A percentile compares a stretch with the other conserved stretches of the same genome.
phyloP scores from a whole-genome alignment of 2,888 invertebrate species.

The Danaus chrysippus region DNA sequence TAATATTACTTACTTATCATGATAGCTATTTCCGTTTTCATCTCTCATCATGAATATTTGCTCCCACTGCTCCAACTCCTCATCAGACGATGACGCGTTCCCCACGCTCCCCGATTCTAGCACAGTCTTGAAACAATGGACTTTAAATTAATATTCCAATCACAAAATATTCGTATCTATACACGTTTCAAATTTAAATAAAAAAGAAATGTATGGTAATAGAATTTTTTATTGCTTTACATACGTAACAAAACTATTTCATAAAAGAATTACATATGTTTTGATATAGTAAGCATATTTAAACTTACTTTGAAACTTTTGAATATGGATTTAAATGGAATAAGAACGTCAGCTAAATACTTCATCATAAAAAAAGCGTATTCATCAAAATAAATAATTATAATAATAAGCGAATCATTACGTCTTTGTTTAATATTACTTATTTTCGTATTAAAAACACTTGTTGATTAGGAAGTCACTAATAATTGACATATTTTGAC shows the following conservation, averaged over 20 bases:
- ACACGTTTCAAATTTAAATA: background rate
- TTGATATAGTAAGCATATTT: background rate
- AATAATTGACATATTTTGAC: too few relatives aligned
- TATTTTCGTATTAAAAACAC: too few relatives aligned
- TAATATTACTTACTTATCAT: slow-evolving; percentile 68
- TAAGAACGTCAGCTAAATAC: background rate
- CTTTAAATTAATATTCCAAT: slow-evolving; percentile 16
- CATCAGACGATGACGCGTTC: slow-evolving; percentile 81
- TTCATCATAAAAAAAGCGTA: background rate
- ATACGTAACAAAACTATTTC: too few relatives aligned
- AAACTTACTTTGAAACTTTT: slow-evolving; percentile 9
- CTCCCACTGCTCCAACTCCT: slow-evolving; percentile 87
- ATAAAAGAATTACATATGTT: too few relatives aligned
- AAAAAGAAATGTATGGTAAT: too few relatives aligned
- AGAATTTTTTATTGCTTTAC: too few relatives aligned
- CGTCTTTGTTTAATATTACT: too few relatives aligned
- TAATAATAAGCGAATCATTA: background rate
- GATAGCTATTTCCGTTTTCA: slow-evolving; percentile 81
- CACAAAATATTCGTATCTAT: background rate
- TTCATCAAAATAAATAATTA: background rate
- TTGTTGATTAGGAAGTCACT: too few relatives aligned
- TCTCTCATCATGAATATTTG: slow-evolving; percentile 86
- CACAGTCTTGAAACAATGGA: slow-evolving; percentile 77
- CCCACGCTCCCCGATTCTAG: slow-evolving; percentile 82
- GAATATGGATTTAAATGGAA: background rate